Evolutionary conservation across 2,888 invertebrate genomes (phyloP), one percentile per base, ranked within the genome.

Genomic region (Callyntrura guangdongensis): DNA sequence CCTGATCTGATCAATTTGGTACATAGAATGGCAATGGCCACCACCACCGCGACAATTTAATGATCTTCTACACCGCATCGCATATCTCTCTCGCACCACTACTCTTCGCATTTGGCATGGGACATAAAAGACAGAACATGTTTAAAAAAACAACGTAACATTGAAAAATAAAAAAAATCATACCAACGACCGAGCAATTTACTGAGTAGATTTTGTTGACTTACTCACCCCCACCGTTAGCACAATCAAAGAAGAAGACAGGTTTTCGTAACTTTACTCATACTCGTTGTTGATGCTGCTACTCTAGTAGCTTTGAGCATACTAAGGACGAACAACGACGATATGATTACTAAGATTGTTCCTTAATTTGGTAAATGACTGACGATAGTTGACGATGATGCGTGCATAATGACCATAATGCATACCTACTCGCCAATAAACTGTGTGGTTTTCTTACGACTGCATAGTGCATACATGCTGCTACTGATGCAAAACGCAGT

Each of bases 61-160:
- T 69, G 69, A 69, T 69, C 69, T 69, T 36, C 36, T 36, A n/a
- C n/a, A 69, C 36, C 36, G 69, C 69, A 69, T 69, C 36, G n/a
- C n/a, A 36, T n/a, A 1, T 64, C 45, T 17, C 11, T 17, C n/a
- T n/a, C n/a, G 36, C 36, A 6, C n/a, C n/a, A n/a, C n/a, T n/a
- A n/a, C 36, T 36, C 6, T 36, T 36, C 36, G 36, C 6, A 6
- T 36, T 36, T 36, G 6, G 36, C 6, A 4, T 2, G 36, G 36
- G 2, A 36, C 72, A 45, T 69, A n/a, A 45, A 2, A 36, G 17
- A 45, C 17, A 36, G 36, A 36, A 4, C 36, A 6, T 36, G 36
- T n/a, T n/a, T n/a, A n/a, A n/a, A n/a, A 36, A 6, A 4, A 36
- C 36, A 36, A 36, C 36, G 6, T 36, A 72, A 72, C 72, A 72